These are phyloP conservation scores for Magallana angulata DNA, from an alignment of 1,140 invertebrate genomes.

Conservation along the genomic window DNA sequence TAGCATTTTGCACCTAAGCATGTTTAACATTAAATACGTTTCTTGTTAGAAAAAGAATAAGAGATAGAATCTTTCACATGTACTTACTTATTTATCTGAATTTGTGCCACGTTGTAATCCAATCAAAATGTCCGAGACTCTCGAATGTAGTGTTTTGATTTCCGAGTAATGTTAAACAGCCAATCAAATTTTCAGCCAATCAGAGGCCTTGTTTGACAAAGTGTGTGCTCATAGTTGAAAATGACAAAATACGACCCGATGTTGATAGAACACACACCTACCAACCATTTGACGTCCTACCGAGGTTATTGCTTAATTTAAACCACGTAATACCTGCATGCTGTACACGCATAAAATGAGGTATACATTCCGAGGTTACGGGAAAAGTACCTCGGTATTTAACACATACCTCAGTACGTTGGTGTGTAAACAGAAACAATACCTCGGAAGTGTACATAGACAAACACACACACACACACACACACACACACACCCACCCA, in stretches of 20 bases:
- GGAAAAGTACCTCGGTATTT: background rate
- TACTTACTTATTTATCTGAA: background rate
- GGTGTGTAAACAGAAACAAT: background rate
- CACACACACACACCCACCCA: no score
- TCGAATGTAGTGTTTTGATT: background rate
- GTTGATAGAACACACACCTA: background rate
- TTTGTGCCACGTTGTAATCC: background rate
- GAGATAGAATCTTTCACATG: no score
- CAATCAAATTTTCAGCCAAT: background rate
- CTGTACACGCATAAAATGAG: background rate
- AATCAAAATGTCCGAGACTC: background rate
- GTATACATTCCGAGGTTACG: background rate
- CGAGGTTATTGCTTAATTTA: background rate
- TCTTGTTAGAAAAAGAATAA: background rate
- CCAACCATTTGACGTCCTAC: background rate
- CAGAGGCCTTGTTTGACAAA: background rate
- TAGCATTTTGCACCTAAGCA: background rate
- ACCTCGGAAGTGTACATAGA: background rate
- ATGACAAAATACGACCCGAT: background rate
- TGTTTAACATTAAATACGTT: background rate
- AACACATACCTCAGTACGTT: background rate
- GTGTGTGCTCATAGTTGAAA: background rate
- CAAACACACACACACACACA: background rate
- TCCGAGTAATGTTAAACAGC: background rate
- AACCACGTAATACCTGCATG: background rate